Evolutionary conservation across 1,140 invertebrate genomes (phyloP), one percentile per base, ranked within the genome.

Genomic region (Asbolus verrucosus): DNA sequence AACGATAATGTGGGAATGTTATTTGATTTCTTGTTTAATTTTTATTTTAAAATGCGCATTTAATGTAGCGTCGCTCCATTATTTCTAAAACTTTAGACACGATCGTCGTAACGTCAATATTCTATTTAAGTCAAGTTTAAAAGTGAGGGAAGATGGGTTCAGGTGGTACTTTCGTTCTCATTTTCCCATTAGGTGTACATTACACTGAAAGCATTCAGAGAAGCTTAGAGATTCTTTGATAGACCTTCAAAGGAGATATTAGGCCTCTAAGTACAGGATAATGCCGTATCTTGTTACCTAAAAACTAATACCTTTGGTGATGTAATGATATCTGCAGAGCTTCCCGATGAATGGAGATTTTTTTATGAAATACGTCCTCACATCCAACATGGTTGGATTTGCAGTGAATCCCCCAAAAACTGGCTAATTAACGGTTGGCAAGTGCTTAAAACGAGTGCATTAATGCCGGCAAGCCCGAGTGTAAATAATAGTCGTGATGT

Each of bases 211-310:
- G 43, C 61, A 54, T 69, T 69, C 67, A 41, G 33, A 14, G 60
- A 36, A 66, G 71, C 67, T 72, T 70, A 69, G 70, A 74, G 74
- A 75, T 75, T 71, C 71, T 73, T 69, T 71, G 74, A 75, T 75
- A 75, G 67, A 67, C 62, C 65, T 60, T 73, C 74, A 75, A 75
- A 75, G 68, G 67, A 71, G 65, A 73, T 70, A 75, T 75, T 75
- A 75, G 69, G 71, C 69, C 67, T 63, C 59, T 71, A 75, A 75
- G 72, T 73, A 73, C 63, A 21, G 30, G 59, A 73, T 73, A 75
- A 75, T 75, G 67, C 21, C 21, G 69, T 71, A 73, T 75, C 73
- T 73, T 70, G 71, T 75, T 75, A 73, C 73, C 36, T 43, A 66
- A 72, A 72, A 72, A 66, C 61, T 69, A 69, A 72, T 69, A 46